A percentile compares a stretch with the other conserved stretches of the same genome.
These are phyloP conservation scores for Xiphydria camelus DNA, from an alignment of 2,888 invertebrate genomes.

Conservation along the genomic window DNA sequence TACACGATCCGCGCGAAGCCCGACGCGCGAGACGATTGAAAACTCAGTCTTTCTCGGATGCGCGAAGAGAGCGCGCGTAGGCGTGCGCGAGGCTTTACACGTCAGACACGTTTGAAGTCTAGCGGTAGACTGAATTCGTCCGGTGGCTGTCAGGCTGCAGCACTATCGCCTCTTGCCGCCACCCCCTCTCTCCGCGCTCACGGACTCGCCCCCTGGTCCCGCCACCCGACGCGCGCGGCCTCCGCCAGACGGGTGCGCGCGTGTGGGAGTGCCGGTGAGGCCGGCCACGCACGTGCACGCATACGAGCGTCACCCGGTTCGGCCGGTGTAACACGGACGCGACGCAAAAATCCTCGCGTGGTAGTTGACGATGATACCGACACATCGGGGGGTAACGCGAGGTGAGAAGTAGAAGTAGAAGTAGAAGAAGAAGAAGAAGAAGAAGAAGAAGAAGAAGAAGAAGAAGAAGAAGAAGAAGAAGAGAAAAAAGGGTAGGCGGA, in stretches of 20 bases:
- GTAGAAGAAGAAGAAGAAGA: constrained; percentile 13
- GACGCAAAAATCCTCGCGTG: constrained; percentile 30
- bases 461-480: constrained; percentile 7
- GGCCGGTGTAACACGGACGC: constrained; percentile 30
- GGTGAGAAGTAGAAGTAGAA: constrained; percentile 19
- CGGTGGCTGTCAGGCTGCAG: constrained; percentile 50
- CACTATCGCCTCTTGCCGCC: constrained; percentile 29
- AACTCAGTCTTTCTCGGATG: neutral
- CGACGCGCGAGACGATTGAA: constrained; percentile 2
- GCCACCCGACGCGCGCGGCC: neutral
- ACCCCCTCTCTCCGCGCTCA: constrained; percentile 12
- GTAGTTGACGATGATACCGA: constrained; percentile 1
- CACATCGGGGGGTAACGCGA: neutral
- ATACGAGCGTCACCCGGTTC: constrained; percentile 27
- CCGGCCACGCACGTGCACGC: neutral
- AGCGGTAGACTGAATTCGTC: constrained; percentile 52
- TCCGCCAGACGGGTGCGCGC: neutral
- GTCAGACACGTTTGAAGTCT: constrained; percentile 40
- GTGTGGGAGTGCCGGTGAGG: neutral
- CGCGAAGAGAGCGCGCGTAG: constrained; percentile 4
- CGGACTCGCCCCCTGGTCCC: constrained; percentile 7
- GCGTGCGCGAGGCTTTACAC: constrained; percentile 15
- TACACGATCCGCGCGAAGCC: neutral
- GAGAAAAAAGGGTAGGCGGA: constrained; percentile 10
- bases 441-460: constrained; percentile 6